These are phyloP conservation scores for Cyrtorhinus lividipennis DNA, from an alignment of 1,140 invertebrate genomes.

Conservation along the genomic window DNA sequence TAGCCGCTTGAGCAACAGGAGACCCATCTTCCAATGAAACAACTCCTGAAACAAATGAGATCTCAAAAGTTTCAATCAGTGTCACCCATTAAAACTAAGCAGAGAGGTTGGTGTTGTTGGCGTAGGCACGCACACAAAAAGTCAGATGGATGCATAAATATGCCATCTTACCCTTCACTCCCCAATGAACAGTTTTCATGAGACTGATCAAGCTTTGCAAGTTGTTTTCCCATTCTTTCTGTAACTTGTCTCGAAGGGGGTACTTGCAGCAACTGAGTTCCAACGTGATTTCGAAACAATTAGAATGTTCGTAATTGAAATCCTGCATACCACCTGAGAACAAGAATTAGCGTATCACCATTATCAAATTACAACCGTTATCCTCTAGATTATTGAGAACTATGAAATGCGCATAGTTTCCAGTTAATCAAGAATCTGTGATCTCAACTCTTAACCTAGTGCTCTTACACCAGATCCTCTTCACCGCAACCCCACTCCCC, in stretches of 20 bases:
- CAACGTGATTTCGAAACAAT: slow-evolving; percentile 93
- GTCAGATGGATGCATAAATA: slow-evolving; percentile 34
- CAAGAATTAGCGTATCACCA: slow-evolving; percentile 6
- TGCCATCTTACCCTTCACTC: no score
- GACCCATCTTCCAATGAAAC: slow-evolving; percentile 38
- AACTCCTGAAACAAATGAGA: slow-evolving; percentile 33
- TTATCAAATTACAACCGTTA: no score
- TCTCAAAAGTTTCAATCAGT: neutral
- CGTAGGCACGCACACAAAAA: slow-evolving; percentile 2
- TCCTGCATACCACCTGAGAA: slow-evolving; percentile 86
- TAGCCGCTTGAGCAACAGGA: slow-evolving; percentile 46
- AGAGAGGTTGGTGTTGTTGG: neutral
- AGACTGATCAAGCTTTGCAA: slow-evolving; percentile 71
- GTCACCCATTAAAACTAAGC: neutral
- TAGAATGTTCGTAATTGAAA: slow-evolving; percentile 90
- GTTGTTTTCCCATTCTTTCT: slow-evolving; percentile 73
- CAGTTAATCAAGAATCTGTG: slow-evolving; percentile 1
- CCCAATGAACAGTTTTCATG: slow-evolving; percentile 73
- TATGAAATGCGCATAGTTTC: no score
- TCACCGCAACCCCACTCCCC: no score
- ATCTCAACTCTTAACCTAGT: no score
- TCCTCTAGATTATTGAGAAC: no score
- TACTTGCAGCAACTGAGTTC: slow-evolving; percentile 95
- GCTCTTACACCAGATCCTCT: no score
- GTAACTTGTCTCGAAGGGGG: slow-evolving; percentile 52